A percentile compares a stretch with the other conserved stretches of the same genome.
Conservation (phyloP, 2,797 vertebrate species). For the Chaetodon trifasciatus region DNA sequence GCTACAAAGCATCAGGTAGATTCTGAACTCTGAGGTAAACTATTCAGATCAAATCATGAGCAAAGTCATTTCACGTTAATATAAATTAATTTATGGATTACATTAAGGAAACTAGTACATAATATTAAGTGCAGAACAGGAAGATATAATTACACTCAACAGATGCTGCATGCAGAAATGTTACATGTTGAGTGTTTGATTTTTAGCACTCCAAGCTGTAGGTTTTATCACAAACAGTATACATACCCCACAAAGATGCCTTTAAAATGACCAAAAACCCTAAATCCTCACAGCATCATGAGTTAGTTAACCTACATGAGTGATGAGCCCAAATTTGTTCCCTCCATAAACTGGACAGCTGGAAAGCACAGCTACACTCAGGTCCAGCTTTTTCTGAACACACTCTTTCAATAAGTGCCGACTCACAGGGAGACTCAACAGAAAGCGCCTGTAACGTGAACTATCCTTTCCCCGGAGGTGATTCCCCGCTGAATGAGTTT, state of each 20-base stretch:
- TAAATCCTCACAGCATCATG: background rate
- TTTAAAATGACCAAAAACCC: background rate
- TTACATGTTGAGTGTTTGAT: background rate
- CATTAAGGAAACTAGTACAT: background rate
- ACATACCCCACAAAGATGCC: constrained; percentile 1
- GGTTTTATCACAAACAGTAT: background rate
- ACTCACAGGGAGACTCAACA: constrained; percentile 31
- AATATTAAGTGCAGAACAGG: background rate
- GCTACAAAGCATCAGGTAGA: background rate
- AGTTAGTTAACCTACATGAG: too few species aligned
- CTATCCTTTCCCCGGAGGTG: background rate
- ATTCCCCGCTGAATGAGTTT: background rate
- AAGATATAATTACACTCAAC: background rate
- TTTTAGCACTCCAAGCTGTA: background rate
- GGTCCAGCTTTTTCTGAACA: constrained; percentile 18
- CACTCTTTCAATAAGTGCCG: constrained; percentile 13
- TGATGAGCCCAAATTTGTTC: background rate
- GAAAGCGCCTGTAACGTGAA: background rate
- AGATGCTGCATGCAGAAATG: background rate
- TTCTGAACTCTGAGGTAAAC: background rate
- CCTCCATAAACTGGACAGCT: background rate
- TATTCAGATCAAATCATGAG: background rate
- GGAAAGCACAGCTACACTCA: background rate
- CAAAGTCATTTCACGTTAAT: background rate
- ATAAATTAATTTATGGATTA: background rate